Evolutionary conservation across 2,888 invertebrate species (phyloP), one percentile per base, ranked within the genome.

Genomic region (Caenorhabditis plicata): DNA sequence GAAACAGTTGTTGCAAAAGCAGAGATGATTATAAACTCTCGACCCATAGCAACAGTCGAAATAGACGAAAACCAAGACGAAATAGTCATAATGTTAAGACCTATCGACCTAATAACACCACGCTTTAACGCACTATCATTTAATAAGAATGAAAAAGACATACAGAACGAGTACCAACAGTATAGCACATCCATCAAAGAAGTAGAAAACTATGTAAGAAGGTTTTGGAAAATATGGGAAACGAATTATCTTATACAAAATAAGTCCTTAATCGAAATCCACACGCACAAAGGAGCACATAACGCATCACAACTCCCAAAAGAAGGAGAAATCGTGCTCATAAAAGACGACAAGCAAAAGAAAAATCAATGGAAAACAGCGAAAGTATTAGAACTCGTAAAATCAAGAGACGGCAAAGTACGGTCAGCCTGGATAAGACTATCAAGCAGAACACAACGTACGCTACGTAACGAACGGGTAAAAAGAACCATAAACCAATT

Each of bases 321-420:
- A 31, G 17, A 9, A 3, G 43, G 43, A n/a, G 43, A 43, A 19
- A 32, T 43, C 11, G 43, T 43, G 2, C 17, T 43, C 17, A 15
- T 43, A 9, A 32, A 22, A 31, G 33, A 43, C 32, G 33, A 43
- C 13, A 31, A 3, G 9, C n/a, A 9, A 43, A 19, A 19, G 15
- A 43, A 22, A 43, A 9, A 43, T 19, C n/a, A 43, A 29, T 43
- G 43, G 43, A 42, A n/a, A 32, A 17, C 29, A n/a, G 42, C 17
- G 11, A 42, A 17, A 42, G 19, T 42, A 5, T 17, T 17, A 29
- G 42, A 42, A 42, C 9, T 42, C n/a, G n/a, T n/a, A n/a, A n/a
- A n/a, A n/a, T n/a, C n/a, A n/a, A n/a, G n/a, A n/a, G n/a, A n/a
- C n/a, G n/a, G n/a, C n/a, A n/a, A n/a, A n/a, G n/a, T n/a, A n/a